These are phyloP conservation scores for Willisornis vidua DNA, from an alignment of 2,113 vertebrate species.

Conservation along the genomic window DNA sequence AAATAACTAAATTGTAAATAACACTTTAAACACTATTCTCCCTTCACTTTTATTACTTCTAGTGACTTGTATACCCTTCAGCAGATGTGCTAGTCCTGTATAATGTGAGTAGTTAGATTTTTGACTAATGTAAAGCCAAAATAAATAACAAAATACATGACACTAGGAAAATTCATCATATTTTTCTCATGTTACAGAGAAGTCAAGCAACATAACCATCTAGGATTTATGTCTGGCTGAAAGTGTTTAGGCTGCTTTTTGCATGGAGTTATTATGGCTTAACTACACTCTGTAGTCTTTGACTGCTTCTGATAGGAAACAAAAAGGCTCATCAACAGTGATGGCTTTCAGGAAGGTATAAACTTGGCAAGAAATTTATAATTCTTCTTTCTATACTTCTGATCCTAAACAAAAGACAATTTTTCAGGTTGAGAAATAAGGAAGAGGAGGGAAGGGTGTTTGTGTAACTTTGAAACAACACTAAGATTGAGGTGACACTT, in stretches of 20 bases:
- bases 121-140: background rate
- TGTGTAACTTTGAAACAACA: background rate
- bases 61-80: background rate
- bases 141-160: background rate
- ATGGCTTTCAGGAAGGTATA: background rate
- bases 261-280: background rate
- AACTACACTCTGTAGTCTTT: background rate
- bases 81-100: background rate
- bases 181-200: background rate
- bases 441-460: rapidly evolving
- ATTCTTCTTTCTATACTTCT: background rate
- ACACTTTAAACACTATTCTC: background rate
- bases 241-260: background rate
- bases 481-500: background rate
- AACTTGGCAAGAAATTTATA: background rate
- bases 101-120: background rate
- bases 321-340: background rate
- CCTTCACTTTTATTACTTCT: background rate
- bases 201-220: background rate
- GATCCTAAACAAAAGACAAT: background rate
- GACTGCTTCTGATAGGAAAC: background rate
- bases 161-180: background rate
- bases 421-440: background rate
- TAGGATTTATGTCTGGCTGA: background rate
- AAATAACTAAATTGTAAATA: background rate